Conservation (phyloP, 2,888 invertebrate genomes). For the Dicycla oo region DNA sequence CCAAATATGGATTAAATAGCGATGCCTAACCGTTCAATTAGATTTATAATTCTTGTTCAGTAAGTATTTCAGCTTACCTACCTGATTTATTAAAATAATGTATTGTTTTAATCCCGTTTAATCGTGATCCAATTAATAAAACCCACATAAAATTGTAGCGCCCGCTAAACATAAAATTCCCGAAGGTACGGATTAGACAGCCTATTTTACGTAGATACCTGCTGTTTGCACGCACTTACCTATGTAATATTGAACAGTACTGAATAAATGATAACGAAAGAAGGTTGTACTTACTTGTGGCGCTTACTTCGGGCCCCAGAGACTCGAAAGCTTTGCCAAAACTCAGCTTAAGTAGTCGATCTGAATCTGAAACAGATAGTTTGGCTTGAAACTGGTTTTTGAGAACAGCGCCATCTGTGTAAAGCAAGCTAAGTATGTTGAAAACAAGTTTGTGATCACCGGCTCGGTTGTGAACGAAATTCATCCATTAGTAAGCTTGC, state of each 20-base stretch:
- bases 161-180: slow-evolving; percentile 40
- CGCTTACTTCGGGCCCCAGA: slow-evolving; percentile 93
- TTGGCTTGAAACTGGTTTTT: neutral
- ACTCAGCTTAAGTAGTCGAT: slow-evolving; percentile 87
- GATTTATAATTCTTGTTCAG: neutral
- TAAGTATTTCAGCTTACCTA: neutral
- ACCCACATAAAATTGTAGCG: slow-evolving; percentile 36
- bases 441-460: neutral
- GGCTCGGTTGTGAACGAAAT: neutral
- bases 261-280: slow-evolving; percentile 61
- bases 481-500: neutral
- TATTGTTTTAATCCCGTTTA: slow-evolving; percentile 37
- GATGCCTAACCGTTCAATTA: neutral
- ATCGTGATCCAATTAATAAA: slow-evolving; percentile 38
- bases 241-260: slow-evolving; percentile 60
- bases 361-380: slow-evolving; percentile 84
- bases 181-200: slow-evolving; percentile 33
- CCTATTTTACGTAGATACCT: slow-evolving; percentile 42
- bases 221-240: slow-evolving; percentile 62
- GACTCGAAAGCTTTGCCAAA: slow-evolving; percentile 90
- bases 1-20: neutral
- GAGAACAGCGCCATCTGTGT: slow-evolving; percentile 71
- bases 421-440: fast-evolving
- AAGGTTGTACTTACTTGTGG: slow-evolving; percentile 92
- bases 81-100: slow-evolving; percentile 1